Evolutionary conservation across 2,888 invertebrate species (phyloP).

Genomic region (Erebia aethiops): DNA sequence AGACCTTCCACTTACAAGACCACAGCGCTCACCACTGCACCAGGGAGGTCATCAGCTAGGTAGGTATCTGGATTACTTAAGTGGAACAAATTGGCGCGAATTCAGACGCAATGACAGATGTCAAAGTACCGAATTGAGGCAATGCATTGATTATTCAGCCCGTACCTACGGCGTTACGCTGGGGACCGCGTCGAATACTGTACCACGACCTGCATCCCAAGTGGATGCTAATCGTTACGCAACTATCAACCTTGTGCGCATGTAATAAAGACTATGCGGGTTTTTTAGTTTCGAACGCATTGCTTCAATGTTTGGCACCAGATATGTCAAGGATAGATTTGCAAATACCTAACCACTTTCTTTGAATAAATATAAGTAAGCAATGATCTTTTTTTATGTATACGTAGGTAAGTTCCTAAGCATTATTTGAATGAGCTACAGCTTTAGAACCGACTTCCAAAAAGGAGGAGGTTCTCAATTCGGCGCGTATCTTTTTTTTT

Average conservation of each 20-base stretch:
- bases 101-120: conserved; percentile 45
- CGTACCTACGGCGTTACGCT: conserved; percentile 60
- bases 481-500: too few relatives aligned
- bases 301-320: conserved; percentile 65
- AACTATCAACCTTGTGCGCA: conserved; percentile 39
- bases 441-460: too few relatives aligned
- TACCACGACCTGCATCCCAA: conserved; percentile 67
- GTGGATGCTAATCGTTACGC: conserved; percentile 46
- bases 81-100: conserved; percentile 34
- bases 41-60: background rate
- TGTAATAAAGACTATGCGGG: conserved; percentile 5
- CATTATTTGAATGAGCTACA: too few relatives aligned
- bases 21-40: too few relatives aligned
- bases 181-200: conserved; percentile 65
- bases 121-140: conserved; percentile 52
- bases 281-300: conserved; percentile 42
- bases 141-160: conserved; percentile 68
- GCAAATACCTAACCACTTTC: conserved; percentile 44
- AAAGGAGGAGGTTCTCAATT: too few relatives aligned
- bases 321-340: conserved; percentile 76
- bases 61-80: conserved; percentile 4
- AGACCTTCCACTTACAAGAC: too few relatives aligned
- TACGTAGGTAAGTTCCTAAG: too few relatives aligned
- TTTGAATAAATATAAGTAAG: conserved; percentile 17
- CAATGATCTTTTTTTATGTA: too few relatives aligned